Evolutionary conservation across 2,797 vertebrate genomes (phyloP).

Genomic region (Tolypeutes matacus): DNA sequence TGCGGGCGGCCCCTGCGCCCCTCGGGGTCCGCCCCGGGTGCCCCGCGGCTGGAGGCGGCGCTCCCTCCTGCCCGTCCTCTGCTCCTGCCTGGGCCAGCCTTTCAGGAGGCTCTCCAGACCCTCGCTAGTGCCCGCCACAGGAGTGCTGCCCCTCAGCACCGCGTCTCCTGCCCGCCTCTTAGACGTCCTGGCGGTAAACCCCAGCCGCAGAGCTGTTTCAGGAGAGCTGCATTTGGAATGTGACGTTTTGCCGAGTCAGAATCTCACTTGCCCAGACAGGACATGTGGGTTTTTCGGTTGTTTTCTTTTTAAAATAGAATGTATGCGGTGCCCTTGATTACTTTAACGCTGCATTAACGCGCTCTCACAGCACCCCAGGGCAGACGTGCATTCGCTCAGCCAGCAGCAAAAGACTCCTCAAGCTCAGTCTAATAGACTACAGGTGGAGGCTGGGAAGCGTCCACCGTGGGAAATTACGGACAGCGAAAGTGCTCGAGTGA

Average conservation of each 20-base stretch:
- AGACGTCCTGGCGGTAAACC: conserved; percentile 57
- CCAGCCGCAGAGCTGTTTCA: conserved; percentile 68
- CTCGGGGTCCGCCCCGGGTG: too few species aligned
- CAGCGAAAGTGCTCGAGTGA: conserved; percentile 43
- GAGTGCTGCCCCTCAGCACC: conserved; percentile 68
- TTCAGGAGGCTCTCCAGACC: conserved; percentile 56
- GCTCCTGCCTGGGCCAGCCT: not conserved
- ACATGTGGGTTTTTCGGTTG: conserved; percentile 73
- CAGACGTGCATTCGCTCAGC: conserved; percentile 55
- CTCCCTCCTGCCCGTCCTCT: too few species aligned
- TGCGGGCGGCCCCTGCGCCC: too few species aligned
- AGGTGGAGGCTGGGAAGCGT: conserved; percentile 50
- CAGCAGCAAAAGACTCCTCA: conserved; percentile 68
- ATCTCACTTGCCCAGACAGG: conserved; percentile 71
- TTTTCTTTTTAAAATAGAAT: conserved; percentile 76
- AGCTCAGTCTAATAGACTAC: conserved; percentile 75
- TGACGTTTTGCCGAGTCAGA: conserved; percentile 73
- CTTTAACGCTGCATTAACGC: conserved; percentile 74
- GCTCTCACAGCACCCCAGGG: conserved; percentile 68
- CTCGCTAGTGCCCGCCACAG: conserved; percentile 62
- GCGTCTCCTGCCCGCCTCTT: conserved; percentile 66
- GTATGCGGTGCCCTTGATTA: conserved; percentile 70
- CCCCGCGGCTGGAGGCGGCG: too few species aligned
- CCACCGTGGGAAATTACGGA: conserved; percentile 59
- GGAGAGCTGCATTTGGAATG: conserved; percentile 68